Base-by-base conservation (phyloP, 2,113 vertebrate species). In the Neolamprologus fasciatus region DNA sequence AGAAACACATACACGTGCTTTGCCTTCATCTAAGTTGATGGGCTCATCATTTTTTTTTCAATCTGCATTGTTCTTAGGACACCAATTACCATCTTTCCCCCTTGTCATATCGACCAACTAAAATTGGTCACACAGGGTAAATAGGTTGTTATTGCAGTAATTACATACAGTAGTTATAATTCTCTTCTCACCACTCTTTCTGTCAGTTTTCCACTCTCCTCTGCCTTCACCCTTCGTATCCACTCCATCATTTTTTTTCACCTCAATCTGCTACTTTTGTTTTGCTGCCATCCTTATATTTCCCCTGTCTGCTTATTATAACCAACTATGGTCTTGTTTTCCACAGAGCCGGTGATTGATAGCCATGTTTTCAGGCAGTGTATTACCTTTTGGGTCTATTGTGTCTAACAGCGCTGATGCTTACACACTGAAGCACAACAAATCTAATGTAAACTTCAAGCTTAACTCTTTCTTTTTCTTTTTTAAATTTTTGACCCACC, bases 61-160 rank as follows among this genome's bases (percentile, higher is more conserved):
- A 86, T 89, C 84, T 82, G 51, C 80, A 82, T 87, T 88, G 87
- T 87, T 90, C 91, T 84, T 91, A 66, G 37, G 88, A 85, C 81
- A 81, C 78, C 85, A 91, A 89, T 89, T 92, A 87, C 47, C 4
- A 2, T 85, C 76, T 40, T 89, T 85, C 86, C 86, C 82, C 37
- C 37, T 71, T 80, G 86, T 86, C 85, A 73, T 79, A 90, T 85
- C 7, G 23, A 8, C 76, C 68, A 88, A 84, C 86, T 88, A 57
- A 55, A 91, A 91, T 76, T 85, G 89, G 86, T 83, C 89, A 90
- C 90, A 85, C 78, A 61, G 86, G 76, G 83, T 92, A 76, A 89
- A 86, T 87, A 84, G 84, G 76, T 89, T 91, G 86, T 91, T 91
- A 87, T 80, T 91, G 82, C 82, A 81, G 83, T 92, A 86, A 93